Percentiles rank a stretch among this genome's conserved stretches.
phyloP scores from a whole-genome alignment of 2,113 vertebrate genomes.

The Gnathonemus longibarbis region DNA sequence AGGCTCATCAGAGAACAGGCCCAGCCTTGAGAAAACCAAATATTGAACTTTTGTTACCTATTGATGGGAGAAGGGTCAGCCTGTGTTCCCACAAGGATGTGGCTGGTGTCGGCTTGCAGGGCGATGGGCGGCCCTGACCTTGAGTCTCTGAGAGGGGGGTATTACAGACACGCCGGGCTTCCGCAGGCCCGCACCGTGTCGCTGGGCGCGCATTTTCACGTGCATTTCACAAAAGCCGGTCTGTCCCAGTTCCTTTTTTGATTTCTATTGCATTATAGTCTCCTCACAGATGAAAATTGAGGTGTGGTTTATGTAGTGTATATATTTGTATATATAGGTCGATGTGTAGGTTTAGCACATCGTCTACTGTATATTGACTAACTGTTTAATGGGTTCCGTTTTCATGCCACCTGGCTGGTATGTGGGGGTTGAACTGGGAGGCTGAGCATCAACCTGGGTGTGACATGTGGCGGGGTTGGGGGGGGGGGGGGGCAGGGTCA shows the following conservation, averaged over 20 bases:
- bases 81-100: conserved; percentile 17
- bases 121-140: not conserved
- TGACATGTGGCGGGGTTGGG: not conserved
- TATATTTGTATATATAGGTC: not conserved
- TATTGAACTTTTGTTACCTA: conserved; percentile 26
- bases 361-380: not conserved
- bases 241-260: not conserved
- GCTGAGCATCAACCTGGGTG: not conserved
- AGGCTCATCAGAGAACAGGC: not conserved
- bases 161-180: not conserved
- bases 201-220: not conserved
- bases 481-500: not conserved
- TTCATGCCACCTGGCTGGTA: not conserved
- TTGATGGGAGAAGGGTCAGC: not conserved
- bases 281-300: not conserved
- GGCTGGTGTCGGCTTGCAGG: not conserved
- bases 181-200: not conserved
- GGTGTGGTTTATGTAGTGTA: not conserved
- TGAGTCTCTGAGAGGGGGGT: not conserved
- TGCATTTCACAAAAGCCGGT: not conserved
- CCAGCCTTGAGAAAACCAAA: conserved; percentile 28
- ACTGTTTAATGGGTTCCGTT: not conserved
- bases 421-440: not conserved
- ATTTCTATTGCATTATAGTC: not conserved
- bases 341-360: not conserved